Conservation (phyloP, 2,797 vertebrate species). For the Denticeps clupeoides region DNA sequence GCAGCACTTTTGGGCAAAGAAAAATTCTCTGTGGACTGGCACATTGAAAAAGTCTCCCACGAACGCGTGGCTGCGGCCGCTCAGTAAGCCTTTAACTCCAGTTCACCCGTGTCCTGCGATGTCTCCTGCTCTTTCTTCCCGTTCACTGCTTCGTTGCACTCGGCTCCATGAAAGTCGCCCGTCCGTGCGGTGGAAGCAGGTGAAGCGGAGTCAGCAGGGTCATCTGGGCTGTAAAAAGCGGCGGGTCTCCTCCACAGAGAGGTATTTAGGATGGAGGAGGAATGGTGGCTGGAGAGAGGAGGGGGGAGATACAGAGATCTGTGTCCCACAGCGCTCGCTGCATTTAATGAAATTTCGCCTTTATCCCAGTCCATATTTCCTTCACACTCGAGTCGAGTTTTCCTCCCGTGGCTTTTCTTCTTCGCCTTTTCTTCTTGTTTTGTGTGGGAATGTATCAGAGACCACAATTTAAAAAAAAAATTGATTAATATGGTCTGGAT, state of each 20-base stretch:
- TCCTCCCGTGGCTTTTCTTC: not conserved
- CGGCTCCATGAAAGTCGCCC: constrained; percentile 37
- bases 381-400: not conserved
- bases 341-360: constrained; percentile 33
- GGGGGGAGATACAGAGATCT: too few relatives aligned
- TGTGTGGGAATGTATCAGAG: not conserved
- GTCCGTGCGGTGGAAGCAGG: constrained; percentile 31
- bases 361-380: constrained; percentile 16
- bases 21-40: too few relatives aligned
- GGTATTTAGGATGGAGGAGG: constrained; percentile 26
- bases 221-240: constrained; percentile 44
- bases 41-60: too few relatives aligned
- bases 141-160: constrained; percentile 39
- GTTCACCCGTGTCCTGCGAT: constrained; percentile 43
- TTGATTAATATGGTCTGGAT: too few relatives aligned
- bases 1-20: too few relatives aligned
- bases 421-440: not conserved
- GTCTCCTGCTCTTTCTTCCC: constrained; percentile 26
- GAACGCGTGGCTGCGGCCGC: too few relatives aligned
- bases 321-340: constrained; percentile 13
- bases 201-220: constrained; percentile 39
- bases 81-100: too few relatives aligned
- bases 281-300: too few relatives aligned
- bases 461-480: too few relatives aligned
- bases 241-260: constrained; percentile 32